Conservation (phyloP, 2,797 vertebrate species). For the Acanthornis magna region DNA sequence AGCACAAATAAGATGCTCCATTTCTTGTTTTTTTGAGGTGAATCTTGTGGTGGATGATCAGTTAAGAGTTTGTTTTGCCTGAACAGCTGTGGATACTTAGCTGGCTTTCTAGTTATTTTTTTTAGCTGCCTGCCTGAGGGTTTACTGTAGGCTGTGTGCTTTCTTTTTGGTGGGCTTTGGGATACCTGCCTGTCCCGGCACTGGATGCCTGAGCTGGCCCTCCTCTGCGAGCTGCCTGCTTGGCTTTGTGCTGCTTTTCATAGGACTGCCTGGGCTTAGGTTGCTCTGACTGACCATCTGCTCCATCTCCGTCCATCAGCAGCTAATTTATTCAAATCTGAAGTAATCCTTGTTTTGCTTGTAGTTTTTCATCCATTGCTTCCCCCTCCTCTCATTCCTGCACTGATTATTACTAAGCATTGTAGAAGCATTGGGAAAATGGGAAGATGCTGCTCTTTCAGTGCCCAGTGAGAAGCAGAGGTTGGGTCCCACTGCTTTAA, state of each 20-base stretch:
- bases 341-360: background rate
- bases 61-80: constrained; percentile 17
- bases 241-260: background rate
- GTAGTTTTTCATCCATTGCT: background rate
- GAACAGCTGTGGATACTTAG: constrained; percentile 3
- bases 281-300: background rate
- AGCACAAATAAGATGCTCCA: constrained; percentile 11
- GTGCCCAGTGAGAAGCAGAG: background rate
- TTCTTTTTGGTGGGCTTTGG: background rate
- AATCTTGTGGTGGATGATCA: background rate
- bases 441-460: background rate
- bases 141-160: background rate
- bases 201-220: background rate
- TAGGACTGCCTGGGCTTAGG: background rate
- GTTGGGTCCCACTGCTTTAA: background rate
- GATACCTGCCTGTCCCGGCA: background rate
- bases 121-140: background rate
- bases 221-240: background rate
- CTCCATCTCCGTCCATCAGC: background rate
- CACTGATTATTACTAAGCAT: background rate
- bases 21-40: background rate
- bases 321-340: constrained; percentile 37
- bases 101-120: background rate
- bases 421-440: background rate
- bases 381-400: background rate